Evolutionary conservation across 2,888 invertebrate species (phyloP), one percentile per base, ranked within the genome.

Genomic region (Caenorhabditis sp.): DNA sequence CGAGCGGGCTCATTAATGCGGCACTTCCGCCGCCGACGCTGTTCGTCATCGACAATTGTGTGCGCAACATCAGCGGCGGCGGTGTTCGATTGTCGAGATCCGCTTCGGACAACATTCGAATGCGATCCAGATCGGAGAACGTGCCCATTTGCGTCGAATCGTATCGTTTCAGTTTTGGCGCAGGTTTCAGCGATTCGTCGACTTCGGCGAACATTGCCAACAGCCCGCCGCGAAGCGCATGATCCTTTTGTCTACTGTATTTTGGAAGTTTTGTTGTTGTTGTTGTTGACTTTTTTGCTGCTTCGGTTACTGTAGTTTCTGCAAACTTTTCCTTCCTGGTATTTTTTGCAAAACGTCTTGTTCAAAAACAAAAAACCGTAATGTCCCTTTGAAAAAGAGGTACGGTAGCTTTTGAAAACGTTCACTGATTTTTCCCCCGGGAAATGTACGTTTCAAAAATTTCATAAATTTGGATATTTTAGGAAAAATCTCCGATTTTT

Each of bases 121-220:
- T 61, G 2, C 43, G 3, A 27, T 61, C 61, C 61, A 59, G 24
- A 14, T 59, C 59, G 3, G 49, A 21, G n/a, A 49, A 59, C 23
- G 24, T 21, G 5, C 14, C 24, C 14, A 24, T 3, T 4, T 55
- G 36, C 21, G n/a, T 37, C 4, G 66, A 66, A 26, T 61, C 55
- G 24, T 53, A 23, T 14, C 68, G 64, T 21, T 26, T 49, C 21
- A 17, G 24, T 19, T 67, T 59, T 10, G 58, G 69, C 27, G 66
- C 64, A 23, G 75, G 63, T 10, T 55, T 49, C 8, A 37, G 59
- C 2, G 24, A 36, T 19, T 58, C 43, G 21, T 58, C 58, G 4
- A 36, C 77, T 37, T 77, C 75, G 31, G 65, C 76, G 58, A 75
- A 76, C 49, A 62, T 64, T 12, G 75, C 37, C 37, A 76, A 57